Percentiles rank a stretch among this genome's conserved stretches.
phyloP scores from a whole-genome alignment of 2,113 vertebrate species.

The Motacilla alba region DNA sequence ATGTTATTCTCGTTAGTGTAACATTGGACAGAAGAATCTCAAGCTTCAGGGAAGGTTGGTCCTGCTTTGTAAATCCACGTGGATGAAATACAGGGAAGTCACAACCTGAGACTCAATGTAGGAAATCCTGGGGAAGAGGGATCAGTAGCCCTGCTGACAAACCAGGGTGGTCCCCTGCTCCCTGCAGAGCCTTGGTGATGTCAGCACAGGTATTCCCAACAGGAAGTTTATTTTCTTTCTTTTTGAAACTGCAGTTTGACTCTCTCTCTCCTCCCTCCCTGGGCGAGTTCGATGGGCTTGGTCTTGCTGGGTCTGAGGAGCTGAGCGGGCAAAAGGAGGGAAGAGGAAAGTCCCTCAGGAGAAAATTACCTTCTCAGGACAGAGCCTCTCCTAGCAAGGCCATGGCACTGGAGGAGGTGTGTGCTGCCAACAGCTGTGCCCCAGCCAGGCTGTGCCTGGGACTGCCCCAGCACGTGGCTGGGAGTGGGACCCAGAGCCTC shows the following conservation, averaged over 20 bases:
- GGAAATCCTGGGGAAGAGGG: not conserved
- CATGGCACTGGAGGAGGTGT: not conserved
- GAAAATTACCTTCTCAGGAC: not conserved
- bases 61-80: not conserved
- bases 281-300: not conserved
- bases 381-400: not conserved
- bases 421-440: rapidly evolving
- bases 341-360: not conserved
- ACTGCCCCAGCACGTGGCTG: not conserved
- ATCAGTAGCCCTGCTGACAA: not conserved
- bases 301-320: not conserved
- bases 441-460: not conserved
- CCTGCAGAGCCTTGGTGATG: not conserved
- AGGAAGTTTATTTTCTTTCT: not conserved
- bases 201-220: not conserved
- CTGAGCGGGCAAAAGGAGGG: not conserved
- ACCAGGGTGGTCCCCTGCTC: not conserved
- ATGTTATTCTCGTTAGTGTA: not conserved
- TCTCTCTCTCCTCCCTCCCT: not conserved
- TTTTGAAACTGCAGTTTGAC: not conserved
- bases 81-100: not conserved
- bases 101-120: not conserved
- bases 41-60: not conserved
- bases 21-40: not conserved
- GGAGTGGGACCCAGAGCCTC: too few relatives aligned